Evolutionary conservation across 2,888 invertebrate species (phyloP), one percentile per base, ranked within the genome.

Genomic region (Harmothoe impar): DNA sequence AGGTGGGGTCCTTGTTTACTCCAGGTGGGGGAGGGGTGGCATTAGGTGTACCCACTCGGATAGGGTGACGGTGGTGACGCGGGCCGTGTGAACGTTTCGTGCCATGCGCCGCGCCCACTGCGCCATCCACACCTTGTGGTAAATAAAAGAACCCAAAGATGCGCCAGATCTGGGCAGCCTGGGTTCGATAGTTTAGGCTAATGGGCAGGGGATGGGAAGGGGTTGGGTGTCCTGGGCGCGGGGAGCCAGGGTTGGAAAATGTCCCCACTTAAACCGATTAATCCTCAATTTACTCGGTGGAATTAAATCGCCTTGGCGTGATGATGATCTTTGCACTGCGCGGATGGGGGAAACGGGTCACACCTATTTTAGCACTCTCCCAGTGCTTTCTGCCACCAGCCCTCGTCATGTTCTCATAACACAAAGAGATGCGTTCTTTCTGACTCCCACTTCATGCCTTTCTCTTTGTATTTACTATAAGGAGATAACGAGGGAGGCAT

Each of bases 151-250:
- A 35, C 81, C 33, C 81, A 20, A n/a, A 20, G 81, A 33, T 25
- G 20, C 81, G 33, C 12, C 29, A 43, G 43, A 43, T 43, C 43
- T 43, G 43, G 10, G 72, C 72, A 25, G 72, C 29, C 29, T 29
- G 72, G 29, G 62, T 20, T 72, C 72, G 72, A 72, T 72, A 29
- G 72, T 72, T 72, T 72, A 72, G 72, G 72, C 72, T 72, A 72
- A 72, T 72, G 72, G 72, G 15, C 43, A 43, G 43, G 43, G 43
- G 43, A 43, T 43, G 43, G 62, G 0, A 62, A n/a, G 7, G n/a
- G 62, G 23, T 62, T 62, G 62, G 72, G 72, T 31, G 72, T 72
- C 72, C 29, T n/a, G 62, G 20, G 15, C 0, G 62, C 0, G 7
- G 23, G 62, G n/a, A n/a, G 62, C 7, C 62, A 62, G 29, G 31